Base-by-base conservation (phyloP, 23 tunicate genomes). In the Pegea sp. region DNA sequence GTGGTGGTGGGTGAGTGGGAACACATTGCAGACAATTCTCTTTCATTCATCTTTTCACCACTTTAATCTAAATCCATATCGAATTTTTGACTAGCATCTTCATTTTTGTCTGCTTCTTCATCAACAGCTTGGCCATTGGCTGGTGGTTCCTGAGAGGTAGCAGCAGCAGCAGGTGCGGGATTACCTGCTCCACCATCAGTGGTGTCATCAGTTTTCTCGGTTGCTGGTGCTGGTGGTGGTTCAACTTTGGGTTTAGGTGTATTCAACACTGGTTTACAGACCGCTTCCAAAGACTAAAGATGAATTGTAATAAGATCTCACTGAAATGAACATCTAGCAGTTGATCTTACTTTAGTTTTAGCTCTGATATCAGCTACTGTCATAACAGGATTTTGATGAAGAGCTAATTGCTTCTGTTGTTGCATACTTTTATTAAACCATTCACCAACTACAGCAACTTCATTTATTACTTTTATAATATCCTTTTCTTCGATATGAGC, bases 181-280 rank as follows among this genome's bases (percentile, higher is more conserved):
- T n/a, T n/a, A n/a, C n/a, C n/a, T n/a, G n/a, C n/a, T n/a, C n/a
- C n/a, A n/a, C n/a, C n/a, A n/a, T n/a, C n/a, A n/a, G n/a, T n/a
- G n/a, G n/a, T n/a, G n/a, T n/a, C n/a, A n/a, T n/a, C n/a, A n/a
- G n/a, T 50, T n/a, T 50, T 28, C 11, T 34, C 38, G 32, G 19
- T 31, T 43, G 54, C 70, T 6, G 69, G 57, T 5, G 23, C 59
- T 21, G 69, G 70, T 7, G 81, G 75, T 3, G 92, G 92, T 30
- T 59, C 72, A 53, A 58, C 77, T 61, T 71, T 72, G 2, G 80
- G 93, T 29, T 81, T 81, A 3, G 78, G 78, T 13, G 78, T 81
- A 55, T 72, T 72, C 56, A 81, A 62, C 23, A 81, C 64, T 21
- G 81, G 69, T 27, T 81, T 70, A 56, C 93, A 81, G 28, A 64